Percentiles rank a stretch among this genome's conserved stretches.
Conservation (phyloP, 2,888 invertebrate species). For the Drosophila parthenogenetica region DNA sequence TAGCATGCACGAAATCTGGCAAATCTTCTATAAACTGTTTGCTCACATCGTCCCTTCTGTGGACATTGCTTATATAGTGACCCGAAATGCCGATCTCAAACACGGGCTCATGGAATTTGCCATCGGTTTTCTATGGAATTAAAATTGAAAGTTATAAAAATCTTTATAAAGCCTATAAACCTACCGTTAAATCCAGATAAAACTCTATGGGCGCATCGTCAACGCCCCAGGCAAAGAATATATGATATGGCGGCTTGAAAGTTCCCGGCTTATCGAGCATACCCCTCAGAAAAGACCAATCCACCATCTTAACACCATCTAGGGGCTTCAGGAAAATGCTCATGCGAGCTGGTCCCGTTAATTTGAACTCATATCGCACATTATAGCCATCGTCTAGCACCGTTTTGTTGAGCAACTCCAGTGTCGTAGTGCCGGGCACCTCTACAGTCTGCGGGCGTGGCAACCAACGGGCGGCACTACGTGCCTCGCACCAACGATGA, state of each 20-base stretch:
- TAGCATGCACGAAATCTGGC: conserved; percentile 86
- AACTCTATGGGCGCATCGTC: conserved; percentile 74
- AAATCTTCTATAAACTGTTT: conserved; percentile 85
- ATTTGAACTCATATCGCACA: conserved; percentile 70
- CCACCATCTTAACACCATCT: conserved; percentile 62
- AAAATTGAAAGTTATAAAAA: conserved; percentile 1
- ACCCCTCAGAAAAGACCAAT: conserved; percentile 78
- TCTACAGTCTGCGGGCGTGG: conserved; percentile 59
- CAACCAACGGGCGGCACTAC: conserved; percentile 69
- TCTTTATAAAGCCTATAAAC: conserved; percentile 6
- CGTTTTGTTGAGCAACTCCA: conserved; percentile 67
- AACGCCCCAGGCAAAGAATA: conserved; percentile 75
- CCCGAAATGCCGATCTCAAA: conserved; percentile 85
- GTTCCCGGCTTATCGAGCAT: conserved; percentile 65
- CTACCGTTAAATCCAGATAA: conserved; percentile 69
- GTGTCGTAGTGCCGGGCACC: conserved; percentile 69
- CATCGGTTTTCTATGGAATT: conserved; percentile 52
- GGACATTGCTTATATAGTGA: conserved; percentile 85
- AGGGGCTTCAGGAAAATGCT: conserved; percentile 77
- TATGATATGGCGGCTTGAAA: conserved; percentile 75
- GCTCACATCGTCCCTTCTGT: conserved; percentile 84
- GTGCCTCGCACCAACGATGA: conserved; percentile 67
- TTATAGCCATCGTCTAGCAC: conserved; percentile 44
- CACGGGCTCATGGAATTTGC: conserved; percentile 62
- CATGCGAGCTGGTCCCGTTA: conserved; percentile 79